Evolutionary conservation across 2,797 vertebrate genomes (phyloP), one percentile per base, ranked within the genome.

Genomic region (Melanotaenia nigrans): DNA sequence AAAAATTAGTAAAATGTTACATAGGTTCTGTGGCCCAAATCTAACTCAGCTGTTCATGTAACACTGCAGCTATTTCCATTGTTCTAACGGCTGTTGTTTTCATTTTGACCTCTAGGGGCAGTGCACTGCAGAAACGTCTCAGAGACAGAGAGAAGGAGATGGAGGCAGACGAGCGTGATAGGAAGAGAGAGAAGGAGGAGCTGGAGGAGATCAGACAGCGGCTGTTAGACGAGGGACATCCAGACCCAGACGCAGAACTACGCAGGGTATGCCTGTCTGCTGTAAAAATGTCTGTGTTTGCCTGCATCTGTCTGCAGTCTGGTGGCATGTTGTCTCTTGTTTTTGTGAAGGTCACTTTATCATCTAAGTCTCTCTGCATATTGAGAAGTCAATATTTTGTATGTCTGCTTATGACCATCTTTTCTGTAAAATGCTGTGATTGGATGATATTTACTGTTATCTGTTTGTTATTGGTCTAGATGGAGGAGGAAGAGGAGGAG

Each of bases 181-280:
- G 98, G 87, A 99, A 99, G 90, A 95, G 97, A 58, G 98, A 99
- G 90, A 99, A 98, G 90, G 98, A 99, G 92, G 98, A 99, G 90
- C 90, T 97, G 78, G 98, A 99, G 83, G 97, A 99, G 94, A 98
- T 99, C 89, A 94, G 98, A 86, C 97, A 97, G 90, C 96, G 98
- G 75, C 96, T 99, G 89, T 85, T 99, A 85, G 97, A 97, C 83
- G 98, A 99, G 93, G 98, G 98, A 59, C 98, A 99, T 84, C 98
- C 98, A 58, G 96, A 99, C 89, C 98, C 98, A 61, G 98, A 99
- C 86, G 97, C 97, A 68, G 98, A 99, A 85, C 95, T 99, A 36
- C 96, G 98, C 90, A 96, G 98, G 94, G 98, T 99, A 87, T 35
- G 83, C n/a, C 63, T 36, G 13, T 53, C 45, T 59, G 8, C 30